Evolutionary conservation across 2,888 invertebrate species (phyloP).

Genomic region (Eurois occulta): DNA sequence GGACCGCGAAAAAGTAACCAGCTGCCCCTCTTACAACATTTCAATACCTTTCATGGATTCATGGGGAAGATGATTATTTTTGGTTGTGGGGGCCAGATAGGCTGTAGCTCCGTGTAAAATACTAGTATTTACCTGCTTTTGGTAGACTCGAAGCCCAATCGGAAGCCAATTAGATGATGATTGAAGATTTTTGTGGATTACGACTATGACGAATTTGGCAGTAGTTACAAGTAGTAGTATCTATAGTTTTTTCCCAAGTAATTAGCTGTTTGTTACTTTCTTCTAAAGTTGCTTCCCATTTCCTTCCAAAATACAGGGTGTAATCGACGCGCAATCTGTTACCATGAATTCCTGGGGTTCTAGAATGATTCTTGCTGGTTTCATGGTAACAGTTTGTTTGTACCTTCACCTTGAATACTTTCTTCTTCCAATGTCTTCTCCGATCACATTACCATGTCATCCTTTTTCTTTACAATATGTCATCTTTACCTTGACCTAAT

Average conservation of each 20-base stretch:
- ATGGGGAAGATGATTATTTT: background rate
- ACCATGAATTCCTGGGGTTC: background rate
- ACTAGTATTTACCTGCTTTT: background rate
- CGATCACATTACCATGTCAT: background rate
- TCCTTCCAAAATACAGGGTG: background rate
- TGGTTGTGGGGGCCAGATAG: background rate
- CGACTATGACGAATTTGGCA: background rate
- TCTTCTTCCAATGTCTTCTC: background rate
- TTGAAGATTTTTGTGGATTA: background rate
- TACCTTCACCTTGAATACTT: background rate
- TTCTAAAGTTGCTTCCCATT: background rate
- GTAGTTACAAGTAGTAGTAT: background rate
- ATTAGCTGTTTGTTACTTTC: background rate
- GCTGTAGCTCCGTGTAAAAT: no score
- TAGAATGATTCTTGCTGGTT: background rate
- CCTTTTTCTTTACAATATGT: background rate
- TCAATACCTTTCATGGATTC: no score
- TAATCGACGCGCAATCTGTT: background rate
- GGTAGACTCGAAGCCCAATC: background rate
- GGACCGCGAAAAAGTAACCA: background rate
- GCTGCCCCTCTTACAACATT: background rate
- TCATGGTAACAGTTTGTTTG: background rate
- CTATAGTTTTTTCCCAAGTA: background rate
- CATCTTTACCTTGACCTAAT: conserved; percentile 10
- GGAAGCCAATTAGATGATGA: background rate